Base-by-base conservation (phyloP, 1,140 invertebrate species). In the Marisa cornuarietis region DNA sequence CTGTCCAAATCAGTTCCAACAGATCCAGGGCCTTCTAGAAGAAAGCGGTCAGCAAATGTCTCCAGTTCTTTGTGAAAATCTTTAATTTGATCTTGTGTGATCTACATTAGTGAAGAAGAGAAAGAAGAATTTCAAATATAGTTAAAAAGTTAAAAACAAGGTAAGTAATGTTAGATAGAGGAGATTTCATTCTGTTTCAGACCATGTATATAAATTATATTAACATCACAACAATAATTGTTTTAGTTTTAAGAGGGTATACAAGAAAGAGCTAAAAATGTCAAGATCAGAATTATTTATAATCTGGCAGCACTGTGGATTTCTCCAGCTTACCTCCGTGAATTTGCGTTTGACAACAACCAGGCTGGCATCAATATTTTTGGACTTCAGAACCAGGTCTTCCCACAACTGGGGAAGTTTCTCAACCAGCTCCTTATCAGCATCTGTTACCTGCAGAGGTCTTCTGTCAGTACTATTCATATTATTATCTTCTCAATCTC, bases 1-100 rank as follows among this genome's bases (percentile, higher is more conserved):
- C 90, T 90, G 63, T 97, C 95, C 82, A 97, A 91, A 89, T 97
- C 93, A 20, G 94, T 90, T 0, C 94, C 95, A 52, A 96, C 94
- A 69, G 94, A 93, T 9, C 94, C 95, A 0, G 96, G 96, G 0
- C 96, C 96, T 83, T 95, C 93, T 0, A 85, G 87, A 79, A 95
- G 92, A 86, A 95, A 97, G 86, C 94, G 93, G 80, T 94, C 92
- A 0, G 94, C 92, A 88, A 97, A 97, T 0, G 93, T 91, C 14
- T 91, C 90, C 51, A 95, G 89, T 84, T 94, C 93, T 20, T 91
- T 88, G 42, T 92, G 90, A 91, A 97, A 97, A 18, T 93, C 93
- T 22, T 93, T 90, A 82, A 97, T 95, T 89, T 96, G 94, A 0
- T 92, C 83, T 84, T 88, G 87, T 62, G 90, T 90, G 51, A 90